phyloP scores from a whole-genome alignment of 1,140 invertebrate species.

The Gyrodactylus salaris region DNA sequence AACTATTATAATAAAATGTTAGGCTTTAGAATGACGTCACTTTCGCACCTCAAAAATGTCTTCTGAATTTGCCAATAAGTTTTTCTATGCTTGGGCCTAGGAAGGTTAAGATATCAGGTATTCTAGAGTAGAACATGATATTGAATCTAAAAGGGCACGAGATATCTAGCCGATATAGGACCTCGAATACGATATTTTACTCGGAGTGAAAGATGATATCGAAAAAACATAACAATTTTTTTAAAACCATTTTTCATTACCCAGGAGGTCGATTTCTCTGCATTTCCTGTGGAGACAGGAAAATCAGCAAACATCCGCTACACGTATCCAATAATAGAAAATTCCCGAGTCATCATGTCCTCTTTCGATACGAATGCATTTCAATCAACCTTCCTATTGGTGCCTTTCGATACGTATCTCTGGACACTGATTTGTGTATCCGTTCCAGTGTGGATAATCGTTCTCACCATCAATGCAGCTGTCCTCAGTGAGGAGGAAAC shows the following conservation, averaged over 20 bases:
- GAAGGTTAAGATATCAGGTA: too few relatives aligned
- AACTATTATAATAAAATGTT: too few relatives aligned
- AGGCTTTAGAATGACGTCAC: too few relatives aligned
- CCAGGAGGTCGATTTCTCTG: background rate
- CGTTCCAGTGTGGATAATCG: background rate
- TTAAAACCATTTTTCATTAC: background rate
- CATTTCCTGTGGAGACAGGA: background rate
- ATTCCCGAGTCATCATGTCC: background rate
- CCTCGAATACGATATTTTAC: too few relatives aligned
- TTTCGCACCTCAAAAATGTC: too few relatives aligned
- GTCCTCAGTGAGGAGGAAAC: background rate
- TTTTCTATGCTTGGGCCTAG: too few relatives aligned
- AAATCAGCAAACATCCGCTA: background rate
- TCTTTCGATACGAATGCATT: background rate
- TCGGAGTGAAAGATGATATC: too few relatives aligned
- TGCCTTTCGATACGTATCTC: background rate
- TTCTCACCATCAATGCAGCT: background rate
- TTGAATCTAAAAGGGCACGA: too few relatives aligned
- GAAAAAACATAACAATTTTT: too few relatives aligned
- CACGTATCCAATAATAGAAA: background rate
- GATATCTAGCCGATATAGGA: too few relatives aligned
- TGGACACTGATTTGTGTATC: background rate
- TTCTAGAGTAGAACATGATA: too few relatives aligned
- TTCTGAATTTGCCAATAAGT: too few relatives aligned
- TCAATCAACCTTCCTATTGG: background rate